Conservation (phyloP, 2,113 vertebrate genomes). For the Festucalex cinctus region DNA sequence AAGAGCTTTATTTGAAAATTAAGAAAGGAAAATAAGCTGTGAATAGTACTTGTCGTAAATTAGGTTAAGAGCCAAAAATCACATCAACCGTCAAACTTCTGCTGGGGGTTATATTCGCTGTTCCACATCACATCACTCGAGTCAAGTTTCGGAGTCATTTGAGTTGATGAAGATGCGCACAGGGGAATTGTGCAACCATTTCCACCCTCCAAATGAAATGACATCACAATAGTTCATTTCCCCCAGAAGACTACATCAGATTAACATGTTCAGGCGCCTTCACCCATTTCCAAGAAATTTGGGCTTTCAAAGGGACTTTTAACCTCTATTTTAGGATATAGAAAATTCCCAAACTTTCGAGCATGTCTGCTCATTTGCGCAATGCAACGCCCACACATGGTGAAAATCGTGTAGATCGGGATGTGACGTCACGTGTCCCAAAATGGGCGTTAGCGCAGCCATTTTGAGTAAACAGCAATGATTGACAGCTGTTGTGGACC, state of each 20-base stretch:
- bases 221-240: background rate
- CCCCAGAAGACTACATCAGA: conserved; percentile 4
- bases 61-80: background rate
- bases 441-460: too few species aligned
- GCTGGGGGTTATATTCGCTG: background rate
- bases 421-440: too few species aligned
- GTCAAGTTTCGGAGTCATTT: background rate
- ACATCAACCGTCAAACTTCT: background rate
- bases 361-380: too few species aligned
- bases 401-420: too few species aligned
- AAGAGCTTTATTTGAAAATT: background rate
- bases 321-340: background rate
- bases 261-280: conserved; percentile 21
- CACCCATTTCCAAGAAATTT: background rate
- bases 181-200: background rate
- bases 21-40: too few species aligned
- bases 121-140: background rate
- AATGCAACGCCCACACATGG: too few species aligned
- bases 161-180: background rate
- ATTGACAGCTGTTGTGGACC: too few species aligned
- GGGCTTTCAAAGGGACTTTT: background rate
- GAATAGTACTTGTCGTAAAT: background rate
- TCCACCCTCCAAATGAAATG: background rate
- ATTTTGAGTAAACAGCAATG: too few species aligned
- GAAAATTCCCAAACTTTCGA: too few species aligned